These are phyloP conservation scores for Pachypanchax playfairii DNA, from an alignment of 2,113 vertebrate species.

Conservation along the genomic window DNA sequence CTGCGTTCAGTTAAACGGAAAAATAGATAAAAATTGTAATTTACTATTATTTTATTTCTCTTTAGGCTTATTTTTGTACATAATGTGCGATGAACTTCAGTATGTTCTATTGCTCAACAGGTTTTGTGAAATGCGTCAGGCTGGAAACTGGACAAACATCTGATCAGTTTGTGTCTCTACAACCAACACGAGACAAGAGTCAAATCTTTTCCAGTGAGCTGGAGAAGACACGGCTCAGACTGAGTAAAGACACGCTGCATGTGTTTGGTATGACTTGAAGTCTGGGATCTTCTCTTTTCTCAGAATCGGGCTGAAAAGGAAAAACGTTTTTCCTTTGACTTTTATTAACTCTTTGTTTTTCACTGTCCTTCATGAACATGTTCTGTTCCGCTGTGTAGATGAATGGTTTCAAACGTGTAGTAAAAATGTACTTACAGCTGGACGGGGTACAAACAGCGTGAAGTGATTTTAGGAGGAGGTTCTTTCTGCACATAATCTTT, in stretches of 20 bases:
- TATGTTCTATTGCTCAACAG: constrained; percentile 40
- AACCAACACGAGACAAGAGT: constrained; percentile 36
- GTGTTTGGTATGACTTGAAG: constrained; percentile 45
- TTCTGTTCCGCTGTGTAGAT: constrained; percentile 22
- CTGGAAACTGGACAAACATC: constrained; percentile 54
- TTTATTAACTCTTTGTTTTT: constrained; percentile 21
- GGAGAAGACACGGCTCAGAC: constrained; percentile 51
- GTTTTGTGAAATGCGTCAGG: constrained; percentile 46
- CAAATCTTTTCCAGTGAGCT: constrained; percentile 41
- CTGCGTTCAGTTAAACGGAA: too few species aligned
- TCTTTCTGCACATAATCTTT: not conserved
- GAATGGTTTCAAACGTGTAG: constrained; percentile 9
- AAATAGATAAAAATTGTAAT: too few species aligned
- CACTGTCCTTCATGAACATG: not conserved
- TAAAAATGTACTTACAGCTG: not conserved
- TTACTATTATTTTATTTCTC: too few species aligned
- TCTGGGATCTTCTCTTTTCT: constrained; percentile 49
- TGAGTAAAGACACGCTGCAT: constrained; percentile 33
- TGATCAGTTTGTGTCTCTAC: constrained; percentile 42
- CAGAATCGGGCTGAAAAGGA: constrained; percentile 32
- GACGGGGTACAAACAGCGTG: too few species aligned
- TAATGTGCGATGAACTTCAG: not conserved
- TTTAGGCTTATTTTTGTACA: constrained; percentile 15
- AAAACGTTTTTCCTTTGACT: constrained; percentile 5
- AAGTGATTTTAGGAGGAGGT: not conserved